Evolutionary conservation across 1,140 invertebrate species (phyloP), one percentile per base, ranked within the genome.

Genomic region (Tetramorium parvispinum): DNA sequence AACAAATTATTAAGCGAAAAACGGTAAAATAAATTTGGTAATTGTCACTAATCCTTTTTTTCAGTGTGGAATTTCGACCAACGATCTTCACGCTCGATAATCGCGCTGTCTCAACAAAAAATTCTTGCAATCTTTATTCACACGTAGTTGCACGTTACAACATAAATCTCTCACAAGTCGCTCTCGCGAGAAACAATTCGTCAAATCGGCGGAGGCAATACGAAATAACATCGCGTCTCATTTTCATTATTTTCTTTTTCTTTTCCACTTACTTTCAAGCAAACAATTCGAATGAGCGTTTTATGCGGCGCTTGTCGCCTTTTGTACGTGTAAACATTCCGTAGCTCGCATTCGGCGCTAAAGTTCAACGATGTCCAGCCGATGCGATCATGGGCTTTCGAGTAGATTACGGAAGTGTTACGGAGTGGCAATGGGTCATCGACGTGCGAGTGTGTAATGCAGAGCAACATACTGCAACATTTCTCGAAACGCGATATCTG

Each of bases 11-110:
- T 32, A 3, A 32, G 3, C 32, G 32, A 32, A 32, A 32, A 32
- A 32, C 32, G 4, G 32, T 32, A 32, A 32, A 32, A 32, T 32
- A 32, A 32, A 32, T 32, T 32, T 32, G 32, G 3, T 32, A 32
- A 32, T 32, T 32, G 32, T 32, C 4, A 32, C 4, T 32, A 32
- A 32, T 32, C 32, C 32, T 32, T 32, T 32, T 32, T 32, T 32
- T 32, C 32, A 32, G 43, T 85, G 68, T 88, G 24, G 27, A 85
- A 61, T 88, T 81, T 88, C 61, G 65, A 79, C 16, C 73, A 81
- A 88, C 49, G 18, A 10, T 79, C 73, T 32, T 5, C 37, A 68
- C n/a, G n/a, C 18, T 18, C 18, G 46, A 37, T 27, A 78, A 49
- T 78, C 18, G 32, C 37, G n/a, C 21, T 32, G 65, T n/a, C 3